phyloP scores from a whole-genome alignment of 2,113 vertebrate genomes.

The Redunca redunca region DNA sequence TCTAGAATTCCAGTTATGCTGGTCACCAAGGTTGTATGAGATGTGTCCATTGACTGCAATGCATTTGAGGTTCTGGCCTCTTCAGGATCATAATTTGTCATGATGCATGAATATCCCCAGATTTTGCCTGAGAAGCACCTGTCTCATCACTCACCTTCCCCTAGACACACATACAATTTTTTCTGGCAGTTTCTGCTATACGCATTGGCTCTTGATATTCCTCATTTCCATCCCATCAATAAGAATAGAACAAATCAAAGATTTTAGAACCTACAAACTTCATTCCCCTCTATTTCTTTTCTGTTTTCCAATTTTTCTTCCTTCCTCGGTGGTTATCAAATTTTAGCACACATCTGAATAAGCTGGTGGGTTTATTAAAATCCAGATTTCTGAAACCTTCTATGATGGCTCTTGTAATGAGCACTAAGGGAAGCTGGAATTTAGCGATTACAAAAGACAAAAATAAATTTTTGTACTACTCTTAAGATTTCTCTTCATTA shows the following conservation, averaged over 20 bases:
- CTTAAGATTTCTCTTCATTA: background rate
- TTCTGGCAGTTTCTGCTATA: background rate
- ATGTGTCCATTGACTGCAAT: background rate
- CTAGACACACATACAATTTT: background rate
- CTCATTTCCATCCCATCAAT: background rate
- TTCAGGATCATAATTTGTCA: background rate
- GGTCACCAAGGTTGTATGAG: background rate
- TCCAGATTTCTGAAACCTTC: background rate
- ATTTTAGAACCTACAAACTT: background rate
- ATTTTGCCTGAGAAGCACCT: background rate
- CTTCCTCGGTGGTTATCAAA: background rate
- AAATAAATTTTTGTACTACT: background rate
- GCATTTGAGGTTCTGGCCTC: background rate
- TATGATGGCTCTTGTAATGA: background rate
- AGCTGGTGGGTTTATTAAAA: background rate
- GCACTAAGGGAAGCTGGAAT: background rate
- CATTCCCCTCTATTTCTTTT: background rate
- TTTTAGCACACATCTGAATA: background rate
- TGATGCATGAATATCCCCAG: background rate
- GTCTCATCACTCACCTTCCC: no score
- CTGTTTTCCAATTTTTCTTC: background rate
- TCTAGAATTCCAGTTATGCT: background rate
- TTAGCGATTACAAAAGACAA: background rate
- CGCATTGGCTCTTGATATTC: background rate
- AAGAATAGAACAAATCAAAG: background rate